phyloP scores from a whole-genome alignment of 2,888 invertebrate species.

The Oscheius sp. region DNA sequence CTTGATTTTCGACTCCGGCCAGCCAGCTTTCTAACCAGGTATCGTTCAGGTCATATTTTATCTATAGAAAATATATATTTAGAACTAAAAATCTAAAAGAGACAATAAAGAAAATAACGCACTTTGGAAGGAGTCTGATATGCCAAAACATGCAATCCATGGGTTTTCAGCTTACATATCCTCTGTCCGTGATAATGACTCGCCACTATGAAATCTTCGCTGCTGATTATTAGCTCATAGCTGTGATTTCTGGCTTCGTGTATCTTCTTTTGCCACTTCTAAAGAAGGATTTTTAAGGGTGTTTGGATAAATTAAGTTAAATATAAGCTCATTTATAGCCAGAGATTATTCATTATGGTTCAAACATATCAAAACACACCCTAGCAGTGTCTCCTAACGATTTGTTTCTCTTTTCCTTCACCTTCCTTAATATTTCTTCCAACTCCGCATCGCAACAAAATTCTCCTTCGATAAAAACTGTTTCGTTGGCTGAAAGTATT shows the following conservation, averaged over 20 bases:
- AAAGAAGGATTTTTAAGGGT: neutral
- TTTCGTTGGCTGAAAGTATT: neutral
- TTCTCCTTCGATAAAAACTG: neutral
- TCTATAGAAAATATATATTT: neutral
- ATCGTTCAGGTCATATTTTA: neutral
- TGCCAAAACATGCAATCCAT: neutral
- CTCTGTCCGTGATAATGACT: slow-evolving; percentile 9
- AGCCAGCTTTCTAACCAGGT: neutral
- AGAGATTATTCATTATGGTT: neutral
- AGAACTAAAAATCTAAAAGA: neutral
- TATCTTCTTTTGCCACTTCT: neutral
- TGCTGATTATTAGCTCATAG: neutral
- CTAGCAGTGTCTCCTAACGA: neutral
- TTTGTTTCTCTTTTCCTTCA: neutral
- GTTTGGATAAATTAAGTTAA: no score
- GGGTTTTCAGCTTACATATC: slow-evolving; percentile 5
- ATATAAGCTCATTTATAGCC: no score
- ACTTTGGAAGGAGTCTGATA: neutral
- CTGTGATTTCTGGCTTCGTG: neutral
- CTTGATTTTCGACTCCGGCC: slow-evolving; percentile 1
- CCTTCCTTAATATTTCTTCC: neutral
- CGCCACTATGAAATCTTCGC: neutral
- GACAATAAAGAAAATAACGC: no score
- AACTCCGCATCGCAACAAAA: neutral
- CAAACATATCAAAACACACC: neutral